Percentiles rank a stretch among this genome's conserved stretches.
These are phyloP conservation scores for Oceanodroma tethys DNA, from an alignment of 2,113 vertebrate species.

Conservation along the genomic window DNA sequence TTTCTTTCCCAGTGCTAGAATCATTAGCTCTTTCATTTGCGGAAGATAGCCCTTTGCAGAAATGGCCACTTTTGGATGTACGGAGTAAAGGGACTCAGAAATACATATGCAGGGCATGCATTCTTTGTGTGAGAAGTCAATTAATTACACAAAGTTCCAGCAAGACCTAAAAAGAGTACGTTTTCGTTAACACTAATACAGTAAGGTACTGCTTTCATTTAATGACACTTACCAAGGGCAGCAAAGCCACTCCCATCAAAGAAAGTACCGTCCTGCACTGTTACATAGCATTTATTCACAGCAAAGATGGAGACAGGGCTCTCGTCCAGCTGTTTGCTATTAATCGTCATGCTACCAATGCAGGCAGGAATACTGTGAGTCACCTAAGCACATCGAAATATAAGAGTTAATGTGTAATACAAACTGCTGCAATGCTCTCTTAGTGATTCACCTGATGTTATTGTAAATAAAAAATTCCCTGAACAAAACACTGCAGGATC, in stretches of 20 bases:
- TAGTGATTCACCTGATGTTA: neutral
- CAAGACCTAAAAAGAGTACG: neutral
- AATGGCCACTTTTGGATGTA: neutral
- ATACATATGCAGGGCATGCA: neutral
- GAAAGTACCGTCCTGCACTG: conserved; percentile 83
- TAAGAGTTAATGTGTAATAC: neutral
- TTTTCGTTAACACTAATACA: neutral
- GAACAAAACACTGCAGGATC: neutral
- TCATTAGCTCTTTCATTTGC: neutral
- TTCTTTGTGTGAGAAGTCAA: neutral
- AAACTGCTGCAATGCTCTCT: neutral
- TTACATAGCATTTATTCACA: conserved; percentile 80
- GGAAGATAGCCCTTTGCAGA: neutral
- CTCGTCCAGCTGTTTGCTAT: conserved; percentile 71
- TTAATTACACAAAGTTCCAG: neutral
- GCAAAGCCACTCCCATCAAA: conserved; percentile 90
- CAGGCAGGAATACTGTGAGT: conserved; percentile 87
- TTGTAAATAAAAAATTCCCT: neutral
- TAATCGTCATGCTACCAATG: conserved; percentile 77
- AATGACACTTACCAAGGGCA: conserved; percentile 76
- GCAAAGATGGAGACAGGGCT: conserved; percentile 65
- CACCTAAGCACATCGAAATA: conserved; percentile 69
- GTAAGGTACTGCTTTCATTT: neutral
- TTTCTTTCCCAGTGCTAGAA: neutral
- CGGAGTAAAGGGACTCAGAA: neutral